phyloP scores from a whole-genome alignment of 1,140 invertebrate species.

The Coptotermes formosanus region DNA sequence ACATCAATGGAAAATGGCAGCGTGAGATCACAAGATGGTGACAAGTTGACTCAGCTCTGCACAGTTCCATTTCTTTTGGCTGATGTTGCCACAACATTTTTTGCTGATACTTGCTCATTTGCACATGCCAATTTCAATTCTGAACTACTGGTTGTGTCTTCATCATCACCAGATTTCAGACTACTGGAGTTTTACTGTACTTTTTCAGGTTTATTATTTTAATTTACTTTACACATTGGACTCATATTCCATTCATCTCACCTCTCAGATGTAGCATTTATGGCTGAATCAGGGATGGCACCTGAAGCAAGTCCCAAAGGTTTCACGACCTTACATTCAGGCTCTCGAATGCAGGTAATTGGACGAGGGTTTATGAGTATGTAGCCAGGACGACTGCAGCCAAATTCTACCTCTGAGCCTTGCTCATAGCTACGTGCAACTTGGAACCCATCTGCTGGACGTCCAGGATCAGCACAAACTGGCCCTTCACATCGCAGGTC shows the following conservation, averaged over 20 bases:
- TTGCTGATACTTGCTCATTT: too few species aligned
- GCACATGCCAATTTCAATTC: too few species aligned
- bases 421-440: conserved; percentile 89
- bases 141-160: too few species aligned
- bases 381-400: conserved; percentile 87
- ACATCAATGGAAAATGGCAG: too few species aligned
- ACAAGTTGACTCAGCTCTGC: too few species aligned
- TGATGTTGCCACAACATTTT: too few species aligned
- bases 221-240: too few species aligned
- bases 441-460: conserved; percentile 88
- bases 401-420: conserved; percentile 86
- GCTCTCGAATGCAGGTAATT: conserved; percentile 86
- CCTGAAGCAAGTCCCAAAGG: conserved; percentile 90
- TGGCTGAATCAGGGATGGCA: conserved; percentile 90
- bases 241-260: conserved; percentile 31
- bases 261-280: conserved; percentile 90
- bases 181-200: too few species aligned
- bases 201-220: too few species aligned
- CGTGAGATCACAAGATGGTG: too few species aligned
- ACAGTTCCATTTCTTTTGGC: too few species aligned
- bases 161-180: too few species aligned
- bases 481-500: conserved; percentile 93
- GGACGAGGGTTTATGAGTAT: conserved; percentile 88
- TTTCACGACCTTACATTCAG: conserved; percentile 90
- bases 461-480: conserved; percentile 91